Evolutionary conservation across 2,113 vertebrate species (phyloP), one percentile per base, ranked within the genome.

Genomic region (Chroicocephalus ridibundus): DNA sequence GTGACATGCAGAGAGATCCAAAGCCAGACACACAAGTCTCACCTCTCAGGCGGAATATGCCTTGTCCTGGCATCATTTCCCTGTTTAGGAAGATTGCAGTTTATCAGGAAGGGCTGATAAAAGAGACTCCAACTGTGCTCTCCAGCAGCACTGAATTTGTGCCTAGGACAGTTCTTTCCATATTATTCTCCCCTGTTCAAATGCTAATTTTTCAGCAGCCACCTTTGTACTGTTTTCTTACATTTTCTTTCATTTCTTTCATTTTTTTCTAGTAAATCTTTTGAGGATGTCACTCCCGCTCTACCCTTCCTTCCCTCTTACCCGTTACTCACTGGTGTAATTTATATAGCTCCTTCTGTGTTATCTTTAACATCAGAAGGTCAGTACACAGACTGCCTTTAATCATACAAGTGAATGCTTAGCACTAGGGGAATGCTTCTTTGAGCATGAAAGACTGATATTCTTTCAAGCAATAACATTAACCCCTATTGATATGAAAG

Each of bases 191-290:
- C 47, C 64, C 49, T 94, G 22, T 76, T 75, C 79, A 93, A 91
- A 83, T 92, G 36, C 18, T 92, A 77, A 66, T 58, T 90, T 97
- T 83, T 90, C 91, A 91, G 47, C 71, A 91, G 85, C 51, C 71
- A 88, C 82, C 51, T 76, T 86, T 51, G 52, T 86, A 64, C 52
- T 88, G 47, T 65, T 97, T 88, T 85, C 74, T 24, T 94, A 17
- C 27, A 31, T 31, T 54, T 29, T 54, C 13, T n/a, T 60, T n/a
- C 57, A 60, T 60, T 60, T 29, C 52, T 54, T 54, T 54, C 29
- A 57, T 42, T 90, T 94, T 90, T 54, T 44, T 34, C 89, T n/a
- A 82, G 49, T 85, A 76, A 92, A 93, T 71, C 86, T 89, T 90
- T 65, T 70, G 80, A 90, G 52, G 69, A 44, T 88, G 19, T 61